Percentiles rank a stretch among this genome's conserved stretches.
phyloP scores from a whole-genome alignment of 2,797 vertebrate species.

The Phataginus tetradactyla region DNA sequence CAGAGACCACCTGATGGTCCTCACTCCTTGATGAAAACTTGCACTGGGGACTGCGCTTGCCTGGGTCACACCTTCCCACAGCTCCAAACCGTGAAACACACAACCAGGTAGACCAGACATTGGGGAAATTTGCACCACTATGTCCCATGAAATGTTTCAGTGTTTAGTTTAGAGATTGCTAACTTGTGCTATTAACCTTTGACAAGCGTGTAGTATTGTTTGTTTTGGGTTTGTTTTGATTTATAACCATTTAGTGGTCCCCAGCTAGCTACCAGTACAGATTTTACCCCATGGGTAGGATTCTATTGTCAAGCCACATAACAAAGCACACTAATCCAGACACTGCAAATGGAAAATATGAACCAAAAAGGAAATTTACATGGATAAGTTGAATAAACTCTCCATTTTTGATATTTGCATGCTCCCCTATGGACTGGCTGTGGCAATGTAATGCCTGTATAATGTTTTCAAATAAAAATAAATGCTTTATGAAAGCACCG shows the following conservation, averaged over 20 bases:
- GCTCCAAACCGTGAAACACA: constrained; percentile 72
- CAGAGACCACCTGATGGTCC: constrained; percentile 54
- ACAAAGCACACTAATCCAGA: constrained; percentile 89
- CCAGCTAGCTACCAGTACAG: constrained; percentile 87
- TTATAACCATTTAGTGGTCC: constrained; percentile 85
- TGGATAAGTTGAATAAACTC: constrained; percentile 82
- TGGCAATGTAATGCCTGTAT: constrained; percentile 92
- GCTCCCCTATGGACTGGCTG: constrained; percentile 91
- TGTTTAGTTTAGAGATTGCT: constrained; percentile 90
- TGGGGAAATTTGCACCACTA: constrained; percentile 84
- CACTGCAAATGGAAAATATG: constrained; percentile 83
- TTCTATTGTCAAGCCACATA: constrained; percentile 87
- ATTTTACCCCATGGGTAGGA: constrained; percentile 92
- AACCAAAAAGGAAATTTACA: constrained; percentile 88
- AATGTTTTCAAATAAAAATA: constrained; percentile 93
- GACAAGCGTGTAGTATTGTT: constrained; percentile 87
- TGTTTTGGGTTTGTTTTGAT: constrained; percentile 83
- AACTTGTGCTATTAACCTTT: constrained; percentile 91
- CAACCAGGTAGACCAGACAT: constrained; percentile 81
- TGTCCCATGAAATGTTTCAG: constrained; percentile 86
- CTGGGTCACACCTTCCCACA: constrained; percentile 72
- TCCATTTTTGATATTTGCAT: constrained; percentile 92
- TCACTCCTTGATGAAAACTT: constrained; percentile 69
- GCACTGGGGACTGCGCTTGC: constrained; percentile 73
- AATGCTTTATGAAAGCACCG: constrained; percentile 88